These are phyloP conservation scores for Hypolimnas misippus DNA, from an alignment of 2,888 invertebrate species.

Conservation along the genomic window DNA sequence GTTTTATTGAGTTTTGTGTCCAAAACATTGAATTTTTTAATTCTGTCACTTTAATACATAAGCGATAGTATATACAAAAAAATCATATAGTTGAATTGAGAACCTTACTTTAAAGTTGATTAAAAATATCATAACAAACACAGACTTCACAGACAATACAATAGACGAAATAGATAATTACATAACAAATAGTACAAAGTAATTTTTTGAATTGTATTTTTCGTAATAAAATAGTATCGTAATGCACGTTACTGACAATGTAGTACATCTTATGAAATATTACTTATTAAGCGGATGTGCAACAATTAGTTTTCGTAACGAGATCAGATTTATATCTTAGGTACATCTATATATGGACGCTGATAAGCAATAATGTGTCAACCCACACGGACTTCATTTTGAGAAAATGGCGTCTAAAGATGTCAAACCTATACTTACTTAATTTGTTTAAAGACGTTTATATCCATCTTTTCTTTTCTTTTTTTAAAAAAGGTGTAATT, in stretches of 20 bases:
- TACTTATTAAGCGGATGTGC: background rate
- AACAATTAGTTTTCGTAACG: conserved; percentile 5
- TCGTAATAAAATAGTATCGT: conserved; percentile 11
- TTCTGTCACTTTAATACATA: too few species aligned
- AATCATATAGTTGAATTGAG: background rate
- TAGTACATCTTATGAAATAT: background rate
- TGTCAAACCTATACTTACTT: too few species aligned
- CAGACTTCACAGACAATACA: conserved; percentile 3
- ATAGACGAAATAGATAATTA: conserved; percentile 1
- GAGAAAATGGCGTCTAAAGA: too few species aligned
- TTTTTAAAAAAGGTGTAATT: too few species aligned
- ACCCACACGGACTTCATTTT: too few species aligned
- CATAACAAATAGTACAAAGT: conserved; percentile 5
- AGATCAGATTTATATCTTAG: background rate
- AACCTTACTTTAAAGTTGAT: background rate
- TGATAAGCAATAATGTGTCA: too few species aligned
- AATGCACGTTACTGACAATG: conserved; percentile 4
- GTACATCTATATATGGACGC: background rate
- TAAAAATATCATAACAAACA: background rate
- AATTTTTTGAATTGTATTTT: background rate
- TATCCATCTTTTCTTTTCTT: too few species aligned
- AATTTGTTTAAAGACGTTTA: too few species aligned
- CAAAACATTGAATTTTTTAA: too few species aligned
- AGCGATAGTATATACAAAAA: background rate
- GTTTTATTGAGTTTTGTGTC: too few species aligned